Conservation (phyloP, 2,888 invertebrate genomes). For the Latrodectus elegans region DNA sequence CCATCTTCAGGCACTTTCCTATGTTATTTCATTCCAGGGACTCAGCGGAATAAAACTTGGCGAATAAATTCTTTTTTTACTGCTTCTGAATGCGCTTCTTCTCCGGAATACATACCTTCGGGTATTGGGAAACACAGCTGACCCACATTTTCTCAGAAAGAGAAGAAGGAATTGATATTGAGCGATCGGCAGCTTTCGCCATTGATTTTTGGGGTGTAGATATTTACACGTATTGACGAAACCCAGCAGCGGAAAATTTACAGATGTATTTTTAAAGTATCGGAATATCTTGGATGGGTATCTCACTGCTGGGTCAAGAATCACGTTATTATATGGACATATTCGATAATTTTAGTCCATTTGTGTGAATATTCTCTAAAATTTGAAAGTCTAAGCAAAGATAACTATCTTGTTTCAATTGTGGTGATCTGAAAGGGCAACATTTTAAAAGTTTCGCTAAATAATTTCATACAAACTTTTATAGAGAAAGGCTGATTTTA, state of each 20-base stretch:
- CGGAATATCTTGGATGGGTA: not conserved
- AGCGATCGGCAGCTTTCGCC: not conserved
- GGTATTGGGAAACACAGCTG: slow-evolving; percentile 19
- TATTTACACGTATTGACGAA: not conserved
- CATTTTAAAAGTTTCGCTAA: too few relatives aligned
- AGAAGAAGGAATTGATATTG: slow-evolving; percentile 4
- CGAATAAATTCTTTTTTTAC: not conserved
- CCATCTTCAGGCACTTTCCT: too few relatives aligned
- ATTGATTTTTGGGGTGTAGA: slow-evolving; percentile 3
- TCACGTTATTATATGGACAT: too few relatives aligned
- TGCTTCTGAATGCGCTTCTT: not conserved
- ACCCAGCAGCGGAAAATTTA: not conserved
- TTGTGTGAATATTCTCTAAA: too few relatives aligned
- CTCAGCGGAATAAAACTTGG: not conserved
- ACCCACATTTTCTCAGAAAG: slow-evolving; percentile 14
- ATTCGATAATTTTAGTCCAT: too few relatives aligned
- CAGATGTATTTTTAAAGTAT: slow-evolving; percentile 2
- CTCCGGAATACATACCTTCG: not conserved
- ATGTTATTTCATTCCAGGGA: too few relatives aligned
- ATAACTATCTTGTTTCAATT: too few relatives aligned
- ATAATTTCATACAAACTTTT: too few relatives aligned
- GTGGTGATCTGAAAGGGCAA: too few relatives aligned
- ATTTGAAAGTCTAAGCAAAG: too few relatives aligned
- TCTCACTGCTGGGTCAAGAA: not conserved
- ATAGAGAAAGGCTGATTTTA: too few relatives aligned